Percentiles rank a stretch among this genome's conserved stretches.
Conservation (phyloP, 30 jellyfish, hydroid and myxozoan genomes). For the Calvadosia cruxmelitensis region DNA sequence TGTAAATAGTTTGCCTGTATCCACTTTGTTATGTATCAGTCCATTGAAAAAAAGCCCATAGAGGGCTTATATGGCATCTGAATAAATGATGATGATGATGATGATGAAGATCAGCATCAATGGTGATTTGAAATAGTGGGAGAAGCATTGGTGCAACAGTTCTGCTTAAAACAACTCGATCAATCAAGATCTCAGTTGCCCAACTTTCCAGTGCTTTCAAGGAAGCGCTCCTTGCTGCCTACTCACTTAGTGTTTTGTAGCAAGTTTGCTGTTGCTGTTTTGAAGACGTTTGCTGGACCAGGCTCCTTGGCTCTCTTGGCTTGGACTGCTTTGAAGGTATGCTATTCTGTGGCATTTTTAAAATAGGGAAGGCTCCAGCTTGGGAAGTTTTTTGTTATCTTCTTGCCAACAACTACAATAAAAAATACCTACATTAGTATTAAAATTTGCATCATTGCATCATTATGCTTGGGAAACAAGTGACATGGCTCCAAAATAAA, state of each 20-base stretch:
- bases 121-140: no score
- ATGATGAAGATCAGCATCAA: no score
- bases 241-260: not conserved
- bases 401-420: slow-evolving; percentile 16
- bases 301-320: not conserved
- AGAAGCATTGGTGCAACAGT: not conserved
- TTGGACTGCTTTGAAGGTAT: not conserved
- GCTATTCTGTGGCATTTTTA: slow-evolving; percentile 13
- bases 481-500: no score
- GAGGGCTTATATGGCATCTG: no score
- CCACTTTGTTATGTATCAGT: no score
- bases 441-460: no score
- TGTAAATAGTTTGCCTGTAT: no score
- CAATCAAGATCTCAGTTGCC: not conserved
- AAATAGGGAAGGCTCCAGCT: slow-evolving; percentile 7
- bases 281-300: not conserved
- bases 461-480: no score
- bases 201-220: not conserved
- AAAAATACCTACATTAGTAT: no score
- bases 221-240: not conserved
- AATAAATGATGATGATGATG: no score
- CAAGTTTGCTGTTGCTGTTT: no score
- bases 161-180: not conserved
- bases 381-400: slow-evolving; percentile 11
- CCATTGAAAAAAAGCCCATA: no score